phyloP scores from a whole-genome alignment of 2,797 vertebrate genomes.

The Myiotriccus ornatus region DNA sequence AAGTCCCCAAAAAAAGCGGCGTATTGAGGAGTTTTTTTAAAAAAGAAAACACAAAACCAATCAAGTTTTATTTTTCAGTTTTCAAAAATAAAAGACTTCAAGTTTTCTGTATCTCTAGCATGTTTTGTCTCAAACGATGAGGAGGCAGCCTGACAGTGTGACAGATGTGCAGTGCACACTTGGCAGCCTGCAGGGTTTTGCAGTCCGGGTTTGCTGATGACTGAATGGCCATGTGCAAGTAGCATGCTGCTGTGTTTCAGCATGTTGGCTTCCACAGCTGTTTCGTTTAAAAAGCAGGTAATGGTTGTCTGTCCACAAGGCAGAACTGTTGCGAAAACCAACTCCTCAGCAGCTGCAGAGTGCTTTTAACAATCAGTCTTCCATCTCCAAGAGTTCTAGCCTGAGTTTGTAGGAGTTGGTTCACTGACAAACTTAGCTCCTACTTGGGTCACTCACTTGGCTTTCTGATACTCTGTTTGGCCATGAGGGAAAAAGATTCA shows the following conservation, averaged over 20 bases:
- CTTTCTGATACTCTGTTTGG: background rate
- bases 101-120: background rate
- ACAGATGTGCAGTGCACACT: background rate
- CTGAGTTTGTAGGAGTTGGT: background rate
- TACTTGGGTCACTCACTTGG: background rate
- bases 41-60: background rate
- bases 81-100: conserved; percentile 52
- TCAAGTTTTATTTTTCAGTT: background rate
- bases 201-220: background rate
- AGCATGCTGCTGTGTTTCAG: background rate
- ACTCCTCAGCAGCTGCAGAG: background rate
- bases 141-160: background rate
- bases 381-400: background rate
- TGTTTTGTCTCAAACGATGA: background rate
- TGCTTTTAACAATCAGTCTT: background rate
- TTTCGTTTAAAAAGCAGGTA: background rate
- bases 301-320: background rate
- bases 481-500: background rate
- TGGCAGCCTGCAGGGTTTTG: background rate
- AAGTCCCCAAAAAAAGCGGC: conserved; percentile 74
- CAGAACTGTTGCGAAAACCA: background rate
- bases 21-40: conserved; percentile 76
- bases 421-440: background rate
- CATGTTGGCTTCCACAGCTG: background rate
- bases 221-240: background rate